Base-by-base conservation (phyloP, 2,113 vertebrate species). In the Plestiodon gilberti region DNA sequence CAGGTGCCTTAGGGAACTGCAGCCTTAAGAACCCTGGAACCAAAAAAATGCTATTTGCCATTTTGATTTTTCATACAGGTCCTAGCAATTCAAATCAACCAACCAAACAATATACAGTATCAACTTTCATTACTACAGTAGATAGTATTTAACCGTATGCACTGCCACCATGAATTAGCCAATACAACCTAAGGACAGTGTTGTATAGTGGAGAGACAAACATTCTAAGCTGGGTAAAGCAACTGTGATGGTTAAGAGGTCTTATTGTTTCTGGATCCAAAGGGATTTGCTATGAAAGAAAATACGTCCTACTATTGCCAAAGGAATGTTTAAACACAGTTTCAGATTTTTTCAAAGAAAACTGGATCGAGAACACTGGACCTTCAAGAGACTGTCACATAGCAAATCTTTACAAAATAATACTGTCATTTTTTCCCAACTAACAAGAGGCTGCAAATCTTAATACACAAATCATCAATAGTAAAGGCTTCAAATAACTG, bases 301-400 rank as follows among this genome's bases (percentile, higher is more conserved):
- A 17, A 48, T n/a, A 33, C n/a, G 22, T 6, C n/a, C 62, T 40
- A 30, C 38, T 61, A 85, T 18, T 33, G 75, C 67, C 70, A 84
- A 78, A 77, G 25, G 82, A 89, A 89, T n/a, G 30, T n/a, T 59
- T 28, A 81, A 69, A 88, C 64, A 86, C 3, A 3, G 81, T 84
- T 87, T 82, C 81, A 87, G 20, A 38, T 20, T 10, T 59, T 52
- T 35, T 15, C 57, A 89, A 83, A 64, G 90, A 80, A 88, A 87
- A 30, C 55, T 33, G 62, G 70, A 82, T 4, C 3, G 35, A 76
- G 35, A 4, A 33, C 30, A 85, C 43, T 61, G 87, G 86, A 86
- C 48, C 20, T 62, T 40, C 40, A 64, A 65, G 43, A 22, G n/a
- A 75, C 38, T 14, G 55, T 48, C 62, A 22, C 25, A 57, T 87